Conservation (phyloP, 2,797 vertebrate species). For the Catharus ustulatus region DNA sequence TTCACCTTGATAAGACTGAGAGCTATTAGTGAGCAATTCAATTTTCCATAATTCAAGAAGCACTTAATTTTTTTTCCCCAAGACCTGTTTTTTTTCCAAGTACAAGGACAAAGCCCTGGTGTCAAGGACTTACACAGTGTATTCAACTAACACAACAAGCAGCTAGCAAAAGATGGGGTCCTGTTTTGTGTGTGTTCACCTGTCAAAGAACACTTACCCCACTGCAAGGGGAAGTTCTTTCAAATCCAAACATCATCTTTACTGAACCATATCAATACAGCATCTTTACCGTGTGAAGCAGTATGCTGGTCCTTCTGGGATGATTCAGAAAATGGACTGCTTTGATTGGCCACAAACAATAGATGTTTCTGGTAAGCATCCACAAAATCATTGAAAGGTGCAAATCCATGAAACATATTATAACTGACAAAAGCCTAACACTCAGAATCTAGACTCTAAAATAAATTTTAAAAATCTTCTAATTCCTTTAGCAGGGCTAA, state of each 20-base stretch:
- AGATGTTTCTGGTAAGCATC: background rate
- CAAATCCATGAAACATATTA: background rate
- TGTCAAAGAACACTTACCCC: background rate
- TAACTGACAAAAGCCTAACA: background rate
- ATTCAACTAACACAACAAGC: background rate
- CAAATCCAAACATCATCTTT: background rate
- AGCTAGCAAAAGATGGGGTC: background rate
- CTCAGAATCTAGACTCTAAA: background rate
- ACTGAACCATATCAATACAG: background rate
- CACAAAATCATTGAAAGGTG: background rate
- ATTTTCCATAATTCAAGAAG: background rate
- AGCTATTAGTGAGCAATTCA: background rate
- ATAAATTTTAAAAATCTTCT: background rate
- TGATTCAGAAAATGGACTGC: background rate
- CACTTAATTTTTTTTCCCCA: background rate
- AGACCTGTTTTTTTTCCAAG: background rate
- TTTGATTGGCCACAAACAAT: background rate
- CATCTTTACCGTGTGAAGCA: background rate
- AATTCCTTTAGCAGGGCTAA: background rate
- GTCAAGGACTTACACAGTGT: background rate
- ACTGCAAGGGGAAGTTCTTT: background rate
- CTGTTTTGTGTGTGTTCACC: background rate
- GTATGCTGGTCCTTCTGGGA: background rate
- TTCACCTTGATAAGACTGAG: background rate
- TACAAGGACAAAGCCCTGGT: background rate